These are phyloP conservation scores for Oplegnathus fasciatus DNA, from an alignment of 2,113 vertebrate genomes.

Conservation along the genomic window DNA sequence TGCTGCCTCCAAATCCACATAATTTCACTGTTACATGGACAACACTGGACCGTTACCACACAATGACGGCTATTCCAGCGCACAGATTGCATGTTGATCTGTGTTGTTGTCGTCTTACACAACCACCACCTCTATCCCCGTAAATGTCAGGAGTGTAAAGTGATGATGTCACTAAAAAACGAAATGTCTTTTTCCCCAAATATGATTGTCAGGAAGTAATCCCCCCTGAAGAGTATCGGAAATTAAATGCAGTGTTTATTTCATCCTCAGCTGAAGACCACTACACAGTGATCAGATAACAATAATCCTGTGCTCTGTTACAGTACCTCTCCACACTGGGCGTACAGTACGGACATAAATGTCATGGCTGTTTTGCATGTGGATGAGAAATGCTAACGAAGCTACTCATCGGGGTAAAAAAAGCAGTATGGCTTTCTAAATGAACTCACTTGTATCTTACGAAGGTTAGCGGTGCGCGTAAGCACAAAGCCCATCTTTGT, in stretches of 20 bases:
- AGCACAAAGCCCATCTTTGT: conserved; percentile 40
- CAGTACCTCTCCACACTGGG: conserved; percentile 13
- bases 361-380: conserved; percentile 50
- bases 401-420: conserved; percentile 16
- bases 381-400: conserved; percentile 53
- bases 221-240: conserved; percentile 8
- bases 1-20: neutral
- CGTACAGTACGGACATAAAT: conserved; percentile 29
- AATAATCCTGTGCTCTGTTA: conserved; percentile 20
- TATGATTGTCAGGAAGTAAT: conserved; percentile 49
- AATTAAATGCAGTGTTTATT: conserved; percentile 50
- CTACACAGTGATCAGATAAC: conserved; percentile 13
- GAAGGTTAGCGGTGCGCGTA: conserved; percentile 39
- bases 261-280: conserved; percentile 3
- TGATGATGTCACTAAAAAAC: conserved; percentile 45
- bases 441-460: neutral
- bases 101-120: conserved; percentile 44
- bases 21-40: neutral
- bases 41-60: neutral
- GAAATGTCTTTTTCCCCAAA: conserved; percentile 27
- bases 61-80: conserved; percentile 13
- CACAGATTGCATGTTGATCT: conserved; percentile 37
- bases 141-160: conserved; percentile 50
- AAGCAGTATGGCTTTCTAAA: neutral
- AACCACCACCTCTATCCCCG: conserved; percentile 4